phyloP scores from a whole-genome alignment of 2,888 invertebrate species.

The Dryomyza anilis region DNA sequence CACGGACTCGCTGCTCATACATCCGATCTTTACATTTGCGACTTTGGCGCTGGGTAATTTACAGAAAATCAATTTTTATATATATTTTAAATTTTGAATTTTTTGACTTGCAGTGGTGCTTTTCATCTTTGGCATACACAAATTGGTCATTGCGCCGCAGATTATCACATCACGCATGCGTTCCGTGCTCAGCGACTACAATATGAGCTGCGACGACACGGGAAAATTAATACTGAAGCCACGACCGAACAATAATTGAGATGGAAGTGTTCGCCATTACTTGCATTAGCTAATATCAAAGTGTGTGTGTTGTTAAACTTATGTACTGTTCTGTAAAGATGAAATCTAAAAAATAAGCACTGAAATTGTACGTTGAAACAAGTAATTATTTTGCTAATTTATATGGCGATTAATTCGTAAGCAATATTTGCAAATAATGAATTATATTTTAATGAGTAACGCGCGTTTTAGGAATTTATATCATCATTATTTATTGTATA shows the following conservation, averaged over 20 bases:
- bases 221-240: constrained; percentile 95
- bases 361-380: constrained; percentile 10
- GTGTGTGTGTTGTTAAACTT: too few species aligned
- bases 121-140: constrained; percentile 91
- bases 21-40: constrained; percentile 92
- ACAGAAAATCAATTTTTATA: background rate
- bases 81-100: background rate
- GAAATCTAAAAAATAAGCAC: background rate
- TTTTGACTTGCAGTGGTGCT: constrained; percentile 71
- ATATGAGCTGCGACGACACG: constrained; percentile 98
- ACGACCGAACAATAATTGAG: constrained; percentile 66
- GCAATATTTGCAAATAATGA: background rate
- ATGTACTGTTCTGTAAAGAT: background rate
- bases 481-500: too few species aligned
- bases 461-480: too few species aligned
- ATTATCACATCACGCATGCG: constrained; percentile 92
- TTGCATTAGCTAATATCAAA: constrained; percentile 8
- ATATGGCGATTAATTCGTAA: constrained; percentile 2
- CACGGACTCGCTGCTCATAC: constrained; percentile 89
- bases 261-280: background rate
- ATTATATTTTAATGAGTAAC: too few species aligned
- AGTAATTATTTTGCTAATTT: too few species aligned
- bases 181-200: constrained; percentile 90
- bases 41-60: constrained; percentile 77
- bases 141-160: constrained; percentile 94